Evolutionary conservation across 53 echinoderm and acorn worm genomes (phyloP), one percentile per base, ranked within the genome.

Genomic region (Apostichopus leukothele): DNA sequence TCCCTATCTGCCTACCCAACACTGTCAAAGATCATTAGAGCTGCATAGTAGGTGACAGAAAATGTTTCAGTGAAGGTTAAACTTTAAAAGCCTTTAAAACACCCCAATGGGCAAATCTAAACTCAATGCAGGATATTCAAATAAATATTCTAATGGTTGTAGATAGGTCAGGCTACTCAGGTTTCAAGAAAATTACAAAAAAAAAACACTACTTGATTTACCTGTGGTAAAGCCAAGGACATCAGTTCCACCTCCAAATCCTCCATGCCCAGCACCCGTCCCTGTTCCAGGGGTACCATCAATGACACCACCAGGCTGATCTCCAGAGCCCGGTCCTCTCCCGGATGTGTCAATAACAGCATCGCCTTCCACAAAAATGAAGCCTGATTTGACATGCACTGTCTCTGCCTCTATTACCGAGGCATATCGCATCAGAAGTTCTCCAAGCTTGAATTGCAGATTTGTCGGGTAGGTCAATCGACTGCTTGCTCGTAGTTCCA

Each of bases 241-340:
- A 67, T 96, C 89, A 14, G 96, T 83, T 22, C 96, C 91, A 86
- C 96, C 96, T 14, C 96, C 96, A 83, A 80, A 96, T 19, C 96
- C 94, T 68, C 96, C 96, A 87, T 96, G 96, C 19, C 96, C 96
- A 78, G 93, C 96, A 0, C 96, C 96, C 6, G 79, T 76, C 10
- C 94, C 91, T 6, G 60, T 52, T 8, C 89, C 91, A 50, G 27
- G 66, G 16, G 77, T 77, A 26, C 23, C 77, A 39, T 39, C 39
- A 0, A 39, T 39, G 22, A 89, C 67, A 9, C 61, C 53, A 10
- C 96, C 96, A 60, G 90, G 80, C 9, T 92, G 89, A 54, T 91
- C 88, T 3, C 96, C 96, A 9, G 88, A 88, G 27, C 23, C 91
- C 16, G 94, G 94, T 11, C 94, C 96, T 60, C 93, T 86, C 20